A percentile compares a stretch with the other conserved stretches of the same genome.
These are phyloP conservation scores for Anolis apletophallus DNA, from an alignment of 2,797 vertebrate genomes.

Conservation along the genomic window DNA sequence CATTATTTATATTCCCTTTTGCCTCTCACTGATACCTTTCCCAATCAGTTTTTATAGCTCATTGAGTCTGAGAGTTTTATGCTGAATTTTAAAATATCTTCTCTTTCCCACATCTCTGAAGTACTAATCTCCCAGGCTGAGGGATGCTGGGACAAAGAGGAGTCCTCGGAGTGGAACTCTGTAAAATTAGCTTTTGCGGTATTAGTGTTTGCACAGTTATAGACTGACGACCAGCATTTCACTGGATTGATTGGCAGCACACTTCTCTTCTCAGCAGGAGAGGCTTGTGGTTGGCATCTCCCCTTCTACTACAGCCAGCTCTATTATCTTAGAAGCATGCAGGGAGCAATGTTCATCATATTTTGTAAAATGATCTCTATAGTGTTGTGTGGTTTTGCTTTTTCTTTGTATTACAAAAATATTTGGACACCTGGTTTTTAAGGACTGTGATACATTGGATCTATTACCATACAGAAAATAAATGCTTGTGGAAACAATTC, in stretches of 20 bases:
- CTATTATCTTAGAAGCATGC: accelerated
- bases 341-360: not conserved
- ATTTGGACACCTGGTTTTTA: constrained; percentile 1
- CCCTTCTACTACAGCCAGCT: constrained; percentile 10
- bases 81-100: constrained; percentile 80
- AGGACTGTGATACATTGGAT: not conserved
- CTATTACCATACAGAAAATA: not conserved
- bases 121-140: constrained; percentile 81
- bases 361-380: not conserved
- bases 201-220: constrained; percentile 79
- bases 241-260: constrained; percentile 65
- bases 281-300: constrained; percentile 30
- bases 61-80: constrained; percentile 72
- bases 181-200: constrained; percentile 83
- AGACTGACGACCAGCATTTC: constrained; percentile 73
- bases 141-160: constrained; percentile 82
- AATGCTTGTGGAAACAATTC: not conserved
- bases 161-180: constrained; percentile 81
- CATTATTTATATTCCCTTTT: constrained; percentile 48
- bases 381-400: not conserved
- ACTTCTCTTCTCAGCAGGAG: constrained; percentile 39
- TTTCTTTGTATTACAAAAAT: constrained; percentile 7
- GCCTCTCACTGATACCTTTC: constrained; percentile 61
- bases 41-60: constrained; percentile 62
- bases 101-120: constrained; percentile 77